Percentiles rank a stretch among this genome's conserved stretches.
Conservation (phyloP, 2,113 vertebrate genomes). For the Hippopotamus amphibius region DNA sequence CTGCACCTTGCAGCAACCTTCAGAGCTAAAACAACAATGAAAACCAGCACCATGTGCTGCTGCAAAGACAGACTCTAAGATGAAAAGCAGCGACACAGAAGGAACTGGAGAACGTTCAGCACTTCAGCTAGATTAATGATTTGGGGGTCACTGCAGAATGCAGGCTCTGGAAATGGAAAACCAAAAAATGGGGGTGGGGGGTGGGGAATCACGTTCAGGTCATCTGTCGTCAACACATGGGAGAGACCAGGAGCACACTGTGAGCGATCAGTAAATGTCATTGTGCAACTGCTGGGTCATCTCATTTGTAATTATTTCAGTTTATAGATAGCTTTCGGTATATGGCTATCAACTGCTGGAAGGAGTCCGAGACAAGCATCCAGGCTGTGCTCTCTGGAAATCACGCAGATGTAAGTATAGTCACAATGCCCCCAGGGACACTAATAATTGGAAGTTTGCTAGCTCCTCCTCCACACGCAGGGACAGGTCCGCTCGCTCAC, state of each 20-base stretch:
- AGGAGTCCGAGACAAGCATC: background rate
- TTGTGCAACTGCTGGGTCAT: background rate
- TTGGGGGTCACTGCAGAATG: background rate
- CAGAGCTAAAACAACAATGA: background rate
- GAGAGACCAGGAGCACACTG: background rate
- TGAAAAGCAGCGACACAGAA: background rate
- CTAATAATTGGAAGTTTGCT: background rate
- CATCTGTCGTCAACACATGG: background rate
- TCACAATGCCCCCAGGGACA: background rate
- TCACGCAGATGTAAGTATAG: background rate
- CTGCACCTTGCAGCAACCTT: background rate
- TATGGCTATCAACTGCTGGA: background rate
- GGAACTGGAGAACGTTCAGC: background rate
- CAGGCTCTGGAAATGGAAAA: background rate
- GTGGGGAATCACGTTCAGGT: background rate
- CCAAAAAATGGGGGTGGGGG: background rate
- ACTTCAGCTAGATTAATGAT: background rate
- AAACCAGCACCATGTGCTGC: background rate
- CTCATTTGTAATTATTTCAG: background rate
- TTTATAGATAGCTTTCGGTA: background rate
- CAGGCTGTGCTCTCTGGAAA: background rate
- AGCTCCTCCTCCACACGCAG: background rate
- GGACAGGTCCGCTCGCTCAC: background rate
- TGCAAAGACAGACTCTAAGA: background rate
- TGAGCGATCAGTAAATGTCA: background rate